phyloP scores from a whole-genome alignment of 2,113 vertebrate genomes.

The Desmodus rotundus region DNA sequence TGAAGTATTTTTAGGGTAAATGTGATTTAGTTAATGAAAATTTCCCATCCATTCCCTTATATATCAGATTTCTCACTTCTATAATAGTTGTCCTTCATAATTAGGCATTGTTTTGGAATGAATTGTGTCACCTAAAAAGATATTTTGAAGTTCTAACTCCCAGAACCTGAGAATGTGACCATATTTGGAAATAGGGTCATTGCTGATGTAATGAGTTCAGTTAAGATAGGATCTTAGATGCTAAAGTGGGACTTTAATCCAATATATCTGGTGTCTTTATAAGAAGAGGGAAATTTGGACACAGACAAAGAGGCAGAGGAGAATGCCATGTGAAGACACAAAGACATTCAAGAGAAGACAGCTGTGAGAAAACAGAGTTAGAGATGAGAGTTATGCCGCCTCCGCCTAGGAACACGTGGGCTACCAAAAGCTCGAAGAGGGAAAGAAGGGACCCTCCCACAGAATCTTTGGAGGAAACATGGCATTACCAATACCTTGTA shows the following conservation, averaged over 20 bases:
- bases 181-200: neutral
- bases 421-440: neutral
- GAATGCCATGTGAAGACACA: neutral
- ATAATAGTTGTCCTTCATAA: neutral
- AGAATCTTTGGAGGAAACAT: neutral
- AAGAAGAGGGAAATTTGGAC: neutral
- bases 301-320: neutral
- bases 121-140: neutral
- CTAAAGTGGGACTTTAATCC: neutral
- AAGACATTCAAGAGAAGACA: neutral
- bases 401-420: neutral
- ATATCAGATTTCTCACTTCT: slow-evolving; percentile 21
- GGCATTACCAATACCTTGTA: neutral
- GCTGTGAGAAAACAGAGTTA: neutral
- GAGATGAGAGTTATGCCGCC: neutral
- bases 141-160: neutral
- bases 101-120: slow-evolving; percentile 2
- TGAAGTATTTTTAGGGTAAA: slow-evolving; percentile 39
- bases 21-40: slow-evolving; percentile 10
- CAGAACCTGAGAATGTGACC: neutral
- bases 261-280: neutral
- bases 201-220: neutral
- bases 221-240: neutral
- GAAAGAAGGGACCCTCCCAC: neutral
- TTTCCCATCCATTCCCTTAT: neutral